phyloP scores from a whole-genome alignment of 2,113 vertebrate species.

The Galbula dea region DNA sequence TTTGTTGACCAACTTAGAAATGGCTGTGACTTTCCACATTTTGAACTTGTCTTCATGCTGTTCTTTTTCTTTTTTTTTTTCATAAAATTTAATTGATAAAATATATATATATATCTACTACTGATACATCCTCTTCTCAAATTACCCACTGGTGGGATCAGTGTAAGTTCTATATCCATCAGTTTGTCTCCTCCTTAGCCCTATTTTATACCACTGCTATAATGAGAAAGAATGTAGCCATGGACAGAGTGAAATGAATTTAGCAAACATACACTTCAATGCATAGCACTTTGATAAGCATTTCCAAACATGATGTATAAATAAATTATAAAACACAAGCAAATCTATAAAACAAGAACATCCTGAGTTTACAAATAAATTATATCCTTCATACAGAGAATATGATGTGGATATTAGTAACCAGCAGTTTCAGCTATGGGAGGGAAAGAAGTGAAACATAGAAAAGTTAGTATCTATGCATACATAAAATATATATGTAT shows the following conservation, averaged over 20 bases:
- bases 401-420: constrained; percentile 56
- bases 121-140: background rate
- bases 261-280: constrained; percentile 76
- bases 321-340: constrained; percentile 80
- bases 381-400: constrained; percentile 74
- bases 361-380: constrained; percentile 83
- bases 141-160: background rate
- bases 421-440: constrained; percentile 66
- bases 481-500: constrained; percentile 47
- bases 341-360: constrained; percentile 70
- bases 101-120: constrained; percentile 39
- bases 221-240: constrained; percentile 40
- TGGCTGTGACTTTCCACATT: constrained; percentile 41
- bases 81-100: constrained; percentile 54
- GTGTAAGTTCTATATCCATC: background rate
- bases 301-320: constrained; percentile 71
- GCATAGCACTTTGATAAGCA: constrained; percentile 76
- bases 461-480: constrained; percentile 62
- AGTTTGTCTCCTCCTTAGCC: background rate
- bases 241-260: constrained; percentile 69
- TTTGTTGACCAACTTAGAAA: constrained; percentile 51
- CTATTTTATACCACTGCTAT: constrained; percentile 30
- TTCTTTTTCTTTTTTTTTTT: background rate
- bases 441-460: constrained; percentile 39
- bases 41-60: constrained; percentile 41